phyloP scores from a whole-genome alignment of 2,113 vertebrate species.

The Oriolus oriolus region DNA sequence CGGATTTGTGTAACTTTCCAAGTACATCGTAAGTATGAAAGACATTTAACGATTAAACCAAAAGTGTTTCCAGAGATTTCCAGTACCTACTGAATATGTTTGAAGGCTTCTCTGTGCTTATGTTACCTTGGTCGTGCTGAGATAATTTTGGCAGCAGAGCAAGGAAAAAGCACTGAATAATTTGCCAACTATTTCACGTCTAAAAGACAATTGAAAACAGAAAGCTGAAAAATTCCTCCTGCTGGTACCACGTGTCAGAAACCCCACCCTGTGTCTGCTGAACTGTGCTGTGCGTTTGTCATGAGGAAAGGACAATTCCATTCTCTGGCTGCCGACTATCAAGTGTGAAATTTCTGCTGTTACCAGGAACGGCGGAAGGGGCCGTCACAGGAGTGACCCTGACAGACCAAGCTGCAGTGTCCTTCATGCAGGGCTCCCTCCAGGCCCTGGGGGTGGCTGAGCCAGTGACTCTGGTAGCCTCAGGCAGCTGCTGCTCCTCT shows the following conservation, averaged over 20 bases:
- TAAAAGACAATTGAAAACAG: not conserved
- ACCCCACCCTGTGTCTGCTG: not conserved
- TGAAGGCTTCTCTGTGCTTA: not conserved
- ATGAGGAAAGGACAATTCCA: not conserved
- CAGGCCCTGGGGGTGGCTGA: not conserved
- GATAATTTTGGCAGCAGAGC: not conserved
- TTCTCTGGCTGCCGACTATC: not conserved
- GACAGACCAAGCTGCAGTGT: not conserved
- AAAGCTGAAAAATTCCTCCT: not conserved
- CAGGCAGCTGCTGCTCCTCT: not conserved
- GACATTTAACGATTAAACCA: not conserved
- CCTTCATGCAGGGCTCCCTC: not conserved
- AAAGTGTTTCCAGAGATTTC: not conserved
- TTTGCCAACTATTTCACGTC: not conserved
- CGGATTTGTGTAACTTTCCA: not conserved
- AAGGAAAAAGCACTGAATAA: not conserved
- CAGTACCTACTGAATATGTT: not conserved
- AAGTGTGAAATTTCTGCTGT: not conserved
- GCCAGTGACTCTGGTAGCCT: fast-evolving
- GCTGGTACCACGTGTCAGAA: not conserved
- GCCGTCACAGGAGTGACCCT: fast-evolving
- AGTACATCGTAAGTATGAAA: not conserved
- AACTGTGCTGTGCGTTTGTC: not conserved
- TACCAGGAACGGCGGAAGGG: not conserved
- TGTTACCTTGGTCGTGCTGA: not conserved